These are phyloP conservation scores for Gasteruption jaculator DNA, from an alignment of 2,888 invertebrate genomes.

Conservation along the genomic window DNA sequence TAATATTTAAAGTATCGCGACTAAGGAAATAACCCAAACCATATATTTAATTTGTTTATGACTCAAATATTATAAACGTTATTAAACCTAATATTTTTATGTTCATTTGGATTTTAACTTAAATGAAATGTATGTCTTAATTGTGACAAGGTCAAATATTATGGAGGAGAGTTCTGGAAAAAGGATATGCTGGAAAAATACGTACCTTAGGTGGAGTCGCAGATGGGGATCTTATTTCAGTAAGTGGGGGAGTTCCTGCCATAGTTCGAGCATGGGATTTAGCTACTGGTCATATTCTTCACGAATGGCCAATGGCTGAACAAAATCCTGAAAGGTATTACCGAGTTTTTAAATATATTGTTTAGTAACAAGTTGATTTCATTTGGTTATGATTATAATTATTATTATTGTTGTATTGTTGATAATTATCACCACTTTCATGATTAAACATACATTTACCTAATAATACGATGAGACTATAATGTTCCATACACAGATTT, in stretches of 20 bases:
- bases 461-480: slow-evolving; percentile 6
- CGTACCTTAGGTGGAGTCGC: slow-evolving; percentile 62
- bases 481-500: no score
- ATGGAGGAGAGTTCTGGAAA: slow-evolving; percentile 82
- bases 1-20: no score
- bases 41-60: background rate
- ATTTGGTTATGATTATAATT: background rate
- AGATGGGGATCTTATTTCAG: slow-evolving; percentile 67
- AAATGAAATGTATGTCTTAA: slow-evolving; percentile 4
- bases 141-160: slow-evolving; percentile 61
- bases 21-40: no score
- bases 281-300: slow-evolving; percentile 66
- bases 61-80: slow-evolving; percentile 10
- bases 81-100: slow-evolving; percentile 11
- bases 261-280: slow-evolving; percentile 77
- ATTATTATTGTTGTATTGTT: no score
- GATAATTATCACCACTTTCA: no score
- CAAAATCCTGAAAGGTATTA: slow-evolving; percentile 46
- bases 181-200: slow-evolving; percentile 60
- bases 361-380: background rate
- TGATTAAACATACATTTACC: no score
- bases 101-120: slow-evolving; percentile 1
- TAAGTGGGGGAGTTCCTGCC: slow-evolving; percentile 70
- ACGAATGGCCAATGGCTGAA: slow-evolving; percentile 64
- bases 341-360: slow-evolving; percentile 4